These are phyloP conservation scores for Drosophila neonasuta DNA, from an alignment of 2,888 invertebrate species.

Conservation along the genomic window DNA sequence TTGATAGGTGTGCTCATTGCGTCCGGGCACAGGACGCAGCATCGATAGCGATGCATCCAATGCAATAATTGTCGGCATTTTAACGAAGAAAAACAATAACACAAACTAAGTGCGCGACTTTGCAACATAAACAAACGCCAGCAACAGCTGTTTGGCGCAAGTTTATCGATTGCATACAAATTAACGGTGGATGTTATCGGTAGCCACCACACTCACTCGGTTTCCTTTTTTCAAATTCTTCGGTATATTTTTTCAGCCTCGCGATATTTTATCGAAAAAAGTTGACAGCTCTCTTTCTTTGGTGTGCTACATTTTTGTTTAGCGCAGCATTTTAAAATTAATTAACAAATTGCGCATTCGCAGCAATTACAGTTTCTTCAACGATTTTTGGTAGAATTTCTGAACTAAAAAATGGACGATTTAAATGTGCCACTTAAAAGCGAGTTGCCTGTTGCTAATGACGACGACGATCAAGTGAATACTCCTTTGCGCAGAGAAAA, in stretches of 20 bases:
- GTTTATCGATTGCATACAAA: not conserved
- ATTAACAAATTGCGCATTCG: not conserved
- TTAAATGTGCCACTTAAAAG: not conserved
- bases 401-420: not conserved
- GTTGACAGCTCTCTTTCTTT: not conserved
- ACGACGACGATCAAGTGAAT: not conserved
- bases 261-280: not conserved
- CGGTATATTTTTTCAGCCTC: no score
- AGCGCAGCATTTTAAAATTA: not conserved
- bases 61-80: constrained; percentile 82
- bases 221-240: no score
- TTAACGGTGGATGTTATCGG: not conserved
- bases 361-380: no score
- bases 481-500: not conserved
- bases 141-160: constrained; percentile 45
- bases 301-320: not conserved
- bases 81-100: not conserved
- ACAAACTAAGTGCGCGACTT: not conserved
- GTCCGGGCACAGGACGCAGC: constrained; percentile 79
- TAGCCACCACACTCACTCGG: not conserved
- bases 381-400: no score
- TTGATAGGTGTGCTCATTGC: constrained; percentile 81
- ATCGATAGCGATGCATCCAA: constrained; percentile 82
- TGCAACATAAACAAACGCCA: constrained; percentile 42
- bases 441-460: not conserved